Percentiles rank a stretch among this genome's conserved stretches.
Evolutionary conservation across 2,888 invertebrate genomes (phyloP).

Genomic region (Cephus spinipes): DNA sequence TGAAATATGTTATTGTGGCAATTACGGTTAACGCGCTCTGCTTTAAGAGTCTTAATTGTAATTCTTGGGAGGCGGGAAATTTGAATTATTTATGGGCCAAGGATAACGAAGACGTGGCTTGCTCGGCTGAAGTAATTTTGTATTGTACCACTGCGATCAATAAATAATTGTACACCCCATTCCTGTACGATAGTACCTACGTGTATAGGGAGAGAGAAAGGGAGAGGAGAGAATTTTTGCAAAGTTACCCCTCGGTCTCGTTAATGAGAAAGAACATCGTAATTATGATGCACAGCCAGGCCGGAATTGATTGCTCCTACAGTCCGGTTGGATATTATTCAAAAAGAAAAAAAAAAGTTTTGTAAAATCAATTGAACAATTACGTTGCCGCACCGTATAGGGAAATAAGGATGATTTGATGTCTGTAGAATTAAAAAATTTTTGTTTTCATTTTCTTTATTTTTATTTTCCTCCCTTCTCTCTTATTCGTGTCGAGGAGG

Average conservation of each 20-base stretch:
- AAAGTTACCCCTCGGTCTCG: too few relatives aligned
- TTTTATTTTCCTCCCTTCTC: background rate
- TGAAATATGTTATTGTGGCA: background rate
- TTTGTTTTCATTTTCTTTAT: background rate
- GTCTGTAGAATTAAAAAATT: background rate
- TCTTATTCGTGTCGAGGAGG: background rate
- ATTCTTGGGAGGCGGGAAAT: slow-evolving; percentile 40
- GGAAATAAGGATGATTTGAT: background rate
- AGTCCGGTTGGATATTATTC: background rate
- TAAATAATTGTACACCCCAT: too few relatives aligned
- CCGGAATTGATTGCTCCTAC: background rate
- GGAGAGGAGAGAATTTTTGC: too few relatives aligned
- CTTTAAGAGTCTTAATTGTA: slow-evolving; percentile 41
- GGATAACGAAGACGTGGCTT: slow-evolving; percentile 14
- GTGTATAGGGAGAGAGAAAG: too few relatives aligned
- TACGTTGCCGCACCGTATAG: background rate
- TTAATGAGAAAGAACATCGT: too few relatives aligned
- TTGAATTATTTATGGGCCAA: slow-evolving; percentile 50
- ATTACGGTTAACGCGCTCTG: background rate
- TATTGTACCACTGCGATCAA: too few relatives aligned
- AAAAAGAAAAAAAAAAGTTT: background rate
- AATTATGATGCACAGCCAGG: background rate
- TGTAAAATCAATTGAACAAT: background rate
- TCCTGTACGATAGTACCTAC: too few relatives aligned
- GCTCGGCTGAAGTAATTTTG: too few relatives aligned